These are phyloP conservation scores for Onychostoma macrolepis DNA, from an alignment of 2,113 vertebrate genomes.

Conservation along the genomic window DNA sequence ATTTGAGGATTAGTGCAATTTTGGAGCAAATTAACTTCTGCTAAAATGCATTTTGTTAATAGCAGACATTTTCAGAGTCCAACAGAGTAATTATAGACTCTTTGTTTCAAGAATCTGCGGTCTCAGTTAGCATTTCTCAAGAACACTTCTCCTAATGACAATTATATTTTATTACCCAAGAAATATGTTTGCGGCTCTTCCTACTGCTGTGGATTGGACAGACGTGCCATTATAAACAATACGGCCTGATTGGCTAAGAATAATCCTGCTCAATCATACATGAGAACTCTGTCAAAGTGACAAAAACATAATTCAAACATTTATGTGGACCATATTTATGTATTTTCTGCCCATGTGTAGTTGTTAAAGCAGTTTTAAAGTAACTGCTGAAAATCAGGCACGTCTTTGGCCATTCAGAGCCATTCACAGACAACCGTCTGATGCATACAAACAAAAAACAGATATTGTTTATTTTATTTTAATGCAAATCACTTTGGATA, in stretches of 20 bases:
- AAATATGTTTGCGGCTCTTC: neutral
- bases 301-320: neutral
- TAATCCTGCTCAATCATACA: neutral
- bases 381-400: neutral
- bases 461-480: too few species aligned
- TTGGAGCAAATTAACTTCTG: neutral
- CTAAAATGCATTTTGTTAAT: neutral
- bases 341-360: neutral
- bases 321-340: neutral
- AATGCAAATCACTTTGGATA: too few species aligned
- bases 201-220: neutral
- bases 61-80: neutral
- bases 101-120: neutral
- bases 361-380: neutral
- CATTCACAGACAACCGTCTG: too few species aligned
- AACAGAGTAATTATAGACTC: neutral
- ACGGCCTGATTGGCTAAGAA: neutral
- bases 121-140: neutral
- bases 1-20: neutral
- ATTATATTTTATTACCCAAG: neutral
- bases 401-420: neutral
- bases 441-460: too few species aligned
- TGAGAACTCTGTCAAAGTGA: neutral
- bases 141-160: slow-evolving; percentile 38
- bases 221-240: neutral